Base-by-base conservation (phyloP, 2,888 invertebrate species). In the Eurytoma adleriae region DNA sequence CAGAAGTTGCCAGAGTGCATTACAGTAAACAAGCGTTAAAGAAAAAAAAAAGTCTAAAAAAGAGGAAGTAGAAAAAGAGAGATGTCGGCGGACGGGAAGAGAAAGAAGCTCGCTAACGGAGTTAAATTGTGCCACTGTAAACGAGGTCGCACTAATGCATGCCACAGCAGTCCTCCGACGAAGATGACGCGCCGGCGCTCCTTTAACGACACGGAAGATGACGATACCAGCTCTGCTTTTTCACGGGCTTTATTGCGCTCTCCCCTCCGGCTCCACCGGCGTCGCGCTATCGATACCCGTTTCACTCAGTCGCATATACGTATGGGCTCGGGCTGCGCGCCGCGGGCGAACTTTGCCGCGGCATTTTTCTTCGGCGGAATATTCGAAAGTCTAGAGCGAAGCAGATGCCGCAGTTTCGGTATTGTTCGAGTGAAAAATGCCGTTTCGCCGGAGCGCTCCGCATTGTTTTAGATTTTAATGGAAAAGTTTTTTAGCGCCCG, bases 11-110 rank as follows among this genome's bases (percentile, higher is more conserved):
- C 18, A 14, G 57, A 72, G 52, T 59, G 20, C 72, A 70, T 71
- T 72, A 67, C 67, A 18, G 62, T 69, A 69, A 76, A 62, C 62
- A 62, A 76, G 69, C 62, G 69, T 76, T 61, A 69, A 62, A 69
- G 24, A 70, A 70, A 62, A n/a, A 12, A 54, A 18, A 20, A 40
- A 10, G 59, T 20, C 30, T 24, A 30, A 14, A 18, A 10, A 40
- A 13, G 2, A 5, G 50, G 18, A 64, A n/a, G 20, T n/a, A 56
- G 24, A 52, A 7, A 54, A 30, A 24, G 12, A 52, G n/a, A 48
- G 54, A 27, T 16, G 30, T 30, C 48, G 1, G 16, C 56, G 56
- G 20, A 59, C 57, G 30, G 4, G 30, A 30, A 30, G 30, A 30
- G 30, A 30, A 30, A 30, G 30, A 30, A 30, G 30, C 4, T 30